phyloP scores from a whole-genome alignment of 2,113 vertebrate species.

The Motacilla alba region DNA sequence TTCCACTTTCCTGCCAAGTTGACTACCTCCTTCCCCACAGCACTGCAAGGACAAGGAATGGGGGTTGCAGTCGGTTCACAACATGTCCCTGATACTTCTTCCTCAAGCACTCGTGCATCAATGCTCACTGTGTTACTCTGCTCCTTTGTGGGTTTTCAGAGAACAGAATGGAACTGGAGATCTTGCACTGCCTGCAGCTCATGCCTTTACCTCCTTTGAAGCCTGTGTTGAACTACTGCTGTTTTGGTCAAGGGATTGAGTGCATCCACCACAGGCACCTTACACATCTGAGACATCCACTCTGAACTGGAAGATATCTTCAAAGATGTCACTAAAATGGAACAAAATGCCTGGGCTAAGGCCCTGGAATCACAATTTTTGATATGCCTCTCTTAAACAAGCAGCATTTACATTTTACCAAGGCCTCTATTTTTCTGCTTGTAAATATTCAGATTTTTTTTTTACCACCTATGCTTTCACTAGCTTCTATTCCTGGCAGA shows the following conservation, averaged over 20 bases:
- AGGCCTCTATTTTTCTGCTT: background rate
- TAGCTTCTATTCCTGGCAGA: background rate
- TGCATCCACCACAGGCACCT: background rate
- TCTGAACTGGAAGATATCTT: background rate
- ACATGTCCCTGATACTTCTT: background rate
- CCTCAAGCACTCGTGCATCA: background rate
- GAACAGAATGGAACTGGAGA: background rate
- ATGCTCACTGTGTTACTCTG: background rate
- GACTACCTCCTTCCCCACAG: background rate
- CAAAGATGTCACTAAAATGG: background rate
- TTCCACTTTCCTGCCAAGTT: fast-evolving
- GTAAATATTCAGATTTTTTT: background rate
- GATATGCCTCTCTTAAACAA: background rate
- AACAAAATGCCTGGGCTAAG: background rate
- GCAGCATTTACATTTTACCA: background rate
- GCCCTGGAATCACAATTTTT: background rate
- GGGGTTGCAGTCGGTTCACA: background rate
- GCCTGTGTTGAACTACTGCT: background rate
- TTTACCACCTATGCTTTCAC: background rate
- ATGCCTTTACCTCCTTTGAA: background rate
- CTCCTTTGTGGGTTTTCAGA: background rate
- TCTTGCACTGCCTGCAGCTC: background rate
- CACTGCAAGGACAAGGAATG: no score
- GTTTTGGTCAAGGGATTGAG: background rate
- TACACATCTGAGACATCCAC: background rate